A percentile compares a stretch with the other conserved stretches of the same genome.
Conservation (phyloP, 2,888 invertebrate species). For the Agrilus mali region DNA sequence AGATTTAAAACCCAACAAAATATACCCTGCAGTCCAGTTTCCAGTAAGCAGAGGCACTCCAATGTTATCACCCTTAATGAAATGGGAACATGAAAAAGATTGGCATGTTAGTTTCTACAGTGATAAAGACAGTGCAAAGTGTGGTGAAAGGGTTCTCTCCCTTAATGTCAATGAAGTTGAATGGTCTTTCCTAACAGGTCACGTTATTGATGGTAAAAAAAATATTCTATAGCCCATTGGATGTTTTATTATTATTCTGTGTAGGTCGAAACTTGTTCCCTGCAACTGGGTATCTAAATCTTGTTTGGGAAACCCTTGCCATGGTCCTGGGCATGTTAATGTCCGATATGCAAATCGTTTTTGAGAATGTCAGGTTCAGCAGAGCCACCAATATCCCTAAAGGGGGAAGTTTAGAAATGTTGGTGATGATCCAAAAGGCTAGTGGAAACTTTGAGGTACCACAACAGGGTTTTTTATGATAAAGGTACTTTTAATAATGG, state of each 20-base stretch:
- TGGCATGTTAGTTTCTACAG: conserved; percentile 61
- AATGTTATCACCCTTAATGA: conserved; percentile 70
- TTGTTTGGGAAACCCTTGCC: conserved; percentile 43
- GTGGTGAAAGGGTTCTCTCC: conserved; percentile 49
- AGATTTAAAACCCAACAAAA: conserved; percentile 56
- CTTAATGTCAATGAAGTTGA: conserved; percentile 51
- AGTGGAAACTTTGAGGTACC: conserved; percentile 25
- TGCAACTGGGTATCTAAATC: conserved; percentile 42
- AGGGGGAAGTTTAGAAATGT: conserved; percentile 22
- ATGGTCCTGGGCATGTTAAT: conserved; percentile 28
- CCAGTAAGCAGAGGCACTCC: conserved; percentile 81
- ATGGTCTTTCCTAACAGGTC: conserved; percentile 62
- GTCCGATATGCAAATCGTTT: conserved; percentile 39
- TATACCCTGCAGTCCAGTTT: conserved; percentile 64
- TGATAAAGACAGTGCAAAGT: conserved; percentile 52
- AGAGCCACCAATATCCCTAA: conserved; percentile 42
- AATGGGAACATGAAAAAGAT: conserved; percentile 76
- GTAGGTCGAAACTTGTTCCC: conserved; percentile 36
- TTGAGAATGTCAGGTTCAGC: conserved; percentile 46
- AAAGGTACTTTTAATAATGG: neutral
- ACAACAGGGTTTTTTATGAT: neutral
- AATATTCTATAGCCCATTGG: neutral
- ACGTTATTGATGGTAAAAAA: conserved; percentile 66
- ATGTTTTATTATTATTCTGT: neutral
- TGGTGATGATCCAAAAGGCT: conserved; percentile 18